These are phyloP conservation scores for Ectropis crepuscularia DNA, from an alignment of 2,888 invertebrate species.

Conservation along the genomic window DNA sequence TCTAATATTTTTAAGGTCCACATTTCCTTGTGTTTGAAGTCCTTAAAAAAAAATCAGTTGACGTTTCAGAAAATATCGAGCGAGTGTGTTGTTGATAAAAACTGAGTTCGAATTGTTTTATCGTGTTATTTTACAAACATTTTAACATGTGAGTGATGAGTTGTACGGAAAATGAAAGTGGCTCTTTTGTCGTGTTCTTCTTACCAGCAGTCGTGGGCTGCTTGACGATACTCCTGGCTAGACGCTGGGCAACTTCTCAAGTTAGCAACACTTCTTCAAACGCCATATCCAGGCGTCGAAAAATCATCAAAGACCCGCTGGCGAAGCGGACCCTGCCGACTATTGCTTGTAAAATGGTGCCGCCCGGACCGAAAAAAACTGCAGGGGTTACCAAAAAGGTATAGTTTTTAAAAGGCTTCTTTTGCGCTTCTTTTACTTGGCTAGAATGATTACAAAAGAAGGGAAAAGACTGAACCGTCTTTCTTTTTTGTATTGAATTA, in stretches of 20 bases:
- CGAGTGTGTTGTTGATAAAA: slow-evolving; percentile 27
- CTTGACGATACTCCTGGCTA: slow-evolving; percentile 79
- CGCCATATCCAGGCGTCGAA: slow-evolving; percentile 79
- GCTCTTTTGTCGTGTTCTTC: slow-evolving; percentile 83
- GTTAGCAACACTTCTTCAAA: slow-evolving; percentile 76
- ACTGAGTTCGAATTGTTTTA: slow-evolving; percentile 47
- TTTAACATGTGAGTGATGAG: slow-evolving; percentile 85
- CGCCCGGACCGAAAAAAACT: slow-evolving; percentile 72
- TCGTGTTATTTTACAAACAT: slow-evolving; percentile 67
- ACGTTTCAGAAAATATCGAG: slow-evolving; percentile 16
- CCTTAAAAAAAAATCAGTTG: slow-evolving; percentile 6
- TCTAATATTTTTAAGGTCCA: neutral
- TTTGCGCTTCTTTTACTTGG: neutral
- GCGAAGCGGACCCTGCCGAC: slow-evolving; percentile 75
- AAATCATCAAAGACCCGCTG: slow-evolving; percentile 80
- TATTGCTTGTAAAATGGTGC: slow-evolving; percentile 76
- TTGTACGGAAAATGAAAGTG: slow-evolving; percentile 85
- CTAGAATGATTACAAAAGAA: too few relatives aligned
- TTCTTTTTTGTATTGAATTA: too few relatives aligned
- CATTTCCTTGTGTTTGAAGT: too few relatives aligned
- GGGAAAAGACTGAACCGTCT: too few relatives aligned
- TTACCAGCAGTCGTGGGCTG: slow-evolving; percentile 81
- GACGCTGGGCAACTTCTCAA: slow-evolving; percentile 80
- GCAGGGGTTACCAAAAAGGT: slow-evolving; percentile 73
- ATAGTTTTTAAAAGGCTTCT: slow-evolving; percentile 10